A percentile compares a stretch with the other conserved stretches of the same genome.
Conservation (phyloP, 2,888 invertebrate genomes). For the Rotaria sp. region DNA sequence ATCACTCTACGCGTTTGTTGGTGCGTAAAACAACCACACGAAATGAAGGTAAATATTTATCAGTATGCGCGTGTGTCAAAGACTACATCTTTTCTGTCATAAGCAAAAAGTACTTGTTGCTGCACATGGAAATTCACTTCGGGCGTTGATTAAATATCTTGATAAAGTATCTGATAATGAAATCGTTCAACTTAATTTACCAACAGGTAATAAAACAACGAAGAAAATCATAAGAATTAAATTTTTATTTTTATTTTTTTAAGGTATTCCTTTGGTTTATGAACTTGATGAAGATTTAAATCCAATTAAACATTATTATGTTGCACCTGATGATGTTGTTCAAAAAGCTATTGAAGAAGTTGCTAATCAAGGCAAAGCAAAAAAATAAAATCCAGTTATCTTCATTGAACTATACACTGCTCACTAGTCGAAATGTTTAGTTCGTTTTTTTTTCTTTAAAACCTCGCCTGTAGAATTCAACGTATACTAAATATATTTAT, state of each 20-base stretch:
- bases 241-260: not conserved
- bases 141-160: conserved; percentile 55
- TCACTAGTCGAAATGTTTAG: too few species aligned
- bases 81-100: too few species aligned
- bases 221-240: not conserved
- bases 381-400: conserved; percentile 43
- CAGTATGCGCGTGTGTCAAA: too few species aligned
- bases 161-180: conserved; percentile 53
- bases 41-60: too few species aligned
- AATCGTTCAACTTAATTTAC: conserved; percentile 55
- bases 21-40: too few species aligned
- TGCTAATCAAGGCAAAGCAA: conserved; percentile 55
- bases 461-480: too few species aligned
- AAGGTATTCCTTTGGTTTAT: conserved; percentile 55
- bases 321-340: conserved; percentile 52
- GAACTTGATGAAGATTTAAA: conserved; percentile 52
- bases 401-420: not conserved
- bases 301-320: conserved; percentile 54
- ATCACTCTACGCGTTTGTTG: too few species aligned
- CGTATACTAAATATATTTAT: too few species aligned
- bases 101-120: conserved; percentile 53
- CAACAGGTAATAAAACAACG: conserved; percentile 49
- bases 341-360: conserved; percentile 54
- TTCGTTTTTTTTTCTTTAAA: too few species aligned
- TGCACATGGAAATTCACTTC: conserved; percentile 56